A percentile compares a stretch with the other conserved stretches of the same genome.
phyloP scores from a whole-genome alignment of 1,140 invertebrate genomes.

The Drosophila pandora region DNA sequence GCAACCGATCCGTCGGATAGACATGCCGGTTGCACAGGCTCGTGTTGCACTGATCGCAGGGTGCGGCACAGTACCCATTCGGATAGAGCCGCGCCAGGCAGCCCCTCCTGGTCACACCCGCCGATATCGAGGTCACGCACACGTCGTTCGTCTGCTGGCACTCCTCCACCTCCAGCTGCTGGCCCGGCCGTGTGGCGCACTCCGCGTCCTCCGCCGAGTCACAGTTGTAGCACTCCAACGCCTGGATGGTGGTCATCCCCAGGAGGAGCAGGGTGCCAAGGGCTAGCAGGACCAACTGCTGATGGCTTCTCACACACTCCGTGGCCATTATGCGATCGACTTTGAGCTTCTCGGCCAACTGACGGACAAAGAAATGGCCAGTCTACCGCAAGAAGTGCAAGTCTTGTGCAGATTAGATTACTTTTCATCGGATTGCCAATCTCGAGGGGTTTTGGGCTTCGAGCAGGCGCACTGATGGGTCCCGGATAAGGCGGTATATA shows the following conservation, averaged over 20 bases:
- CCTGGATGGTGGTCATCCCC: background rate
- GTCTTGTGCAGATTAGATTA: background rate
- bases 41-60: constrained; percentile 63
- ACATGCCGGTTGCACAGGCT: constrained; percentile 74
- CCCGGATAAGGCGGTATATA: background rate
- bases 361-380: background rate
- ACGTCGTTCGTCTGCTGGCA: constrained; percentile 41
- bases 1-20: constrained; percentile 61
- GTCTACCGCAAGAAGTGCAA: background rate
- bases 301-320: background rate
- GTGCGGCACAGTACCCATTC: constrained; percentile 65
- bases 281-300: constrained; percentile 1
- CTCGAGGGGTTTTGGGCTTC: background rate
- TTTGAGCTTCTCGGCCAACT: background rate
- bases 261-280: background rate
- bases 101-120: constrained; percentile 65
- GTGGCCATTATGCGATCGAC: constrained; percentile 22
- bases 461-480: background rate
- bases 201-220: constrained; percentile 68
- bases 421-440: background rate
- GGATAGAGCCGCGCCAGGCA: constrained; percentile 62
- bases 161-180: constrained; percentile 73
- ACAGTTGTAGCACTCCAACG: constrained; percentile 72
- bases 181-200: constrained; percentile 70
- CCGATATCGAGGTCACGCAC: constrained; percentile 68